phyloP scores from a whole-genome alignment of 2,113 vertebrate genomes.

The Mustela lutreola region DNA sequence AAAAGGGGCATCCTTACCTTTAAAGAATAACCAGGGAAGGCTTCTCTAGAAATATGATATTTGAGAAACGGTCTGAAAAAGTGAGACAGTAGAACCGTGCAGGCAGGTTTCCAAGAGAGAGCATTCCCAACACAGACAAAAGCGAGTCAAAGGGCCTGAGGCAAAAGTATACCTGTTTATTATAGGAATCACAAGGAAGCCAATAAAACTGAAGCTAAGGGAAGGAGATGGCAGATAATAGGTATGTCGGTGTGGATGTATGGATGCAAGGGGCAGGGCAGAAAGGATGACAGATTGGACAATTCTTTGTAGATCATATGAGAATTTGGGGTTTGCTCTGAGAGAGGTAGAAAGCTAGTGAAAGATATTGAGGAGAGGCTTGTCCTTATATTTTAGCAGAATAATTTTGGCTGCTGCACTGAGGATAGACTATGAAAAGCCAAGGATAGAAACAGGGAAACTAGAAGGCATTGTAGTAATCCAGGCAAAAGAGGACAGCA shows the following conservation, averaged over 20 bases:
- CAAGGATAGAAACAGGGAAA: neutral
- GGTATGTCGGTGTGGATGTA: too few relatives aligned
- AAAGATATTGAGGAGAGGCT: neutral
- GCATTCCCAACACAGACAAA: neutral
- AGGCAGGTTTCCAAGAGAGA: neutral
- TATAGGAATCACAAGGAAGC: neutral
- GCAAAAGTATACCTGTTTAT: neutral
- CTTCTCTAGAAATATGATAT: neutral
- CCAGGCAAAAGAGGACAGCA: too few relatives aligned
- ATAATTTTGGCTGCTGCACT: neutral
- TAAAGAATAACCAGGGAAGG: neutral
- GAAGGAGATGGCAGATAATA: neutral
- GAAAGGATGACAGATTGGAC: neutral
- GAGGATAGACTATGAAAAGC: neutral
- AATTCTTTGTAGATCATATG: neutral
- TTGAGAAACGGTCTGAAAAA: neutral
- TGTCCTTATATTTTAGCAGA: neutral
- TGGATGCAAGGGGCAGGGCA: neutral
- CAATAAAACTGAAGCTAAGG: neutral
- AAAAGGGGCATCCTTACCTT: neutral
- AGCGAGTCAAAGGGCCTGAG: neutral
- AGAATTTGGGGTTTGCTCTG: conserved; percentile 3
- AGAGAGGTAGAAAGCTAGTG: neutral
- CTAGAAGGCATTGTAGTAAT: neutral
- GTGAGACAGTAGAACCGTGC: neutral